Evolutionary conservation across 1,140 invertebrate species (phyloP).

Genomic region (Archegozetes longisetosus): DNA sequence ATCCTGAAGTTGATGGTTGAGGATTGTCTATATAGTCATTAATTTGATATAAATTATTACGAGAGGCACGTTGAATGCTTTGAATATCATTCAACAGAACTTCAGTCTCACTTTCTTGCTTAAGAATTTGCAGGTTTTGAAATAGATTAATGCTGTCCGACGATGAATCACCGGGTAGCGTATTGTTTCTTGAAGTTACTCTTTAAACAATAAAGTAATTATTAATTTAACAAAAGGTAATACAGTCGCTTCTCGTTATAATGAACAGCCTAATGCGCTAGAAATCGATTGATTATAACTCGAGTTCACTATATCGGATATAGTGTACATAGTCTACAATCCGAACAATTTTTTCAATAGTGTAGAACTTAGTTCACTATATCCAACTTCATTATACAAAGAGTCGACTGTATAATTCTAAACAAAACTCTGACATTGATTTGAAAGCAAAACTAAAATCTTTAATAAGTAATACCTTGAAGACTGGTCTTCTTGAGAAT

Average conservation of each 20-base stretch:
- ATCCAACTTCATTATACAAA: too few relatives aligned
- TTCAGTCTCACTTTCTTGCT: constrained; percentile 7
- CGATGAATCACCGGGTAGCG: background rate
- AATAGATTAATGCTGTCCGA: background rate
- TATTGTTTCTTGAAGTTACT: background rate
- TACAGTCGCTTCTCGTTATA: background rate
- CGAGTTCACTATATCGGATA: too few relatives aligned
- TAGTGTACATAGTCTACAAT: too few relatives aligned
- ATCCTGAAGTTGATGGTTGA: background rate
- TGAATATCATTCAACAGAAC: background rate
- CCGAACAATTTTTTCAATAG: too few relatives aligned
- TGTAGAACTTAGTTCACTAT: too few relatives aligned
- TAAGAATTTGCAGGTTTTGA: background rate
- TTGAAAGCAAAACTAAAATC: too few relatives aligned
- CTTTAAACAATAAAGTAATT: too few relatives aligned
- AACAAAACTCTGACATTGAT: too few relatives aligned
- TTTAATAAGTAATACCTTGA: background rate
- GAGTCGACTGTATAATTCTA: too few relatives aligned
- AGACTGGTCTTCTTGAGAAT: constrained; percentile 9
- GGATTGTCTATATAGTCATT: background rate
- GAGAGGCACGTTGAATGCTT: constrained; percentile 7
- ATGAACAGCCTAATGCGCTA: too few relatives aligned
- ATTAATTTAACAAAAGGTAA: too few relatives aligned
- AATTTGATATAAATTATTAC: background rate
- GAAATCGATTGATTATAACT: too few relatives aligned